These are phyloP conservation scores for Hemibagrus guttatus DNA, from an alignment of 2,797 vertebrate species.

Conservation along the genomic window DNA sequence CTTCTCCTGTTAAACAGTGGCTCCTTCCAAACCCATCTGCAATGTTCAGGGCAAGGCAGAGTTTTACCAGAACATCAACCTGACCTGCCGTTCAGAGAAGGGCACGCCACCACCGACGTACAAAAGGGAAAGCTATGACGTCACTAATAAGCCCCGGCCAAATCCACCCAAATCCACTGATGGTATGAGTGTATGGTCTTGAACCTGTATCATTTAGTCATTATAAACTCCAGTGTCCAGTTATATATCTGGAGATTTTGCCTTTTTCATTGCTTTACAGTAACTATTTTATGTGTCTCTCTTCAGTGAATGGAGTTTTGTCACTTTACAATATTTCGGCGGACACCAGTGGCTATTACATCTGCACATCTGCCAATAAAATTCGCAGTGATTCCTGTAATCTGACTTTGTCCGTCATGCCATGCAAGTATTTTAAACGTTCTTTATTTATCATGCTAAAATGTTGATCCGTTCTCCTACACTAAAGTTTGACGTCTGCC, in stretches of 20 bases:
- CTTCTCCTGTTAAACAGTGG: slow-evolving; percentile 71
- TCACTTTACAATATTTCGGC: slow-evolving; percentile 82
- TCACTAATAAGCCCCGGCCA: slow-evolving; percentile 8
- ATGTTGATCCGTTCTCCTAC: neutral
- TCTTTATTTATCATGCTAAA: neutral
- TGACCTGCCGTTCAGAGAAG: slow-evolving; percentile 83
- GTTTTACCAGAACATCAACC: slow-evolving; percentile 79
- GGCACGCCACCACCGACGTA: slow-evolving; percentile 84
- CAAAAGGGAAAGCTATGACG: slow-evolving; percentile 74
- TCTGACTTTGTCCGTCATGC: slow-evolving; percentile 78
- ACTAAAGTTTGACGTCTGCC: too few relatives aligned
- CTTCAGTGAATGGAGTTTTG: slow-evolving; percentile 69
- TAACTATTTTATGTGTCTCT: slow-evolving; percentile 7
- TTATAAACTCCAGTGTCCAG: neutral
- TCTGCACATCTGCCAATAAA: slow-evolving; percentile 80
- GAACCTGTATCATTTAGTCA: neutral
- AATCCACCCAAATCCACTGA: slow-evolving; percentile 52
- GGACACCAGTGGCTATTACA: slow-evolving; percentile 82
- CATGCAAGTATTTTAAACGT: slow-evolving; percentile 65
- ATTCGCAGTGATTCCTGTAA: slow-evolving; percentile 77
- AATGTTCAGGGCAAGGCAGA: slow-evolving; percentile 73
- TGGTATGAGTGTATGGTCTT: slow-evolving; percentile 58
- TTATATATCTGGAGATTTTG: neutral
- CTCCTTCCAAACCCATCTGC: slow-evolving; percentile 83
- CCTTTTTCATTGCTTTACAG: neutral